A percentile compares a stretch with the other conserved stretches of the same genome.
phyloP scores from a whole-genome alignment of 2,113 vertebrate genomes.

The Nesogale talazaci region DNA sequence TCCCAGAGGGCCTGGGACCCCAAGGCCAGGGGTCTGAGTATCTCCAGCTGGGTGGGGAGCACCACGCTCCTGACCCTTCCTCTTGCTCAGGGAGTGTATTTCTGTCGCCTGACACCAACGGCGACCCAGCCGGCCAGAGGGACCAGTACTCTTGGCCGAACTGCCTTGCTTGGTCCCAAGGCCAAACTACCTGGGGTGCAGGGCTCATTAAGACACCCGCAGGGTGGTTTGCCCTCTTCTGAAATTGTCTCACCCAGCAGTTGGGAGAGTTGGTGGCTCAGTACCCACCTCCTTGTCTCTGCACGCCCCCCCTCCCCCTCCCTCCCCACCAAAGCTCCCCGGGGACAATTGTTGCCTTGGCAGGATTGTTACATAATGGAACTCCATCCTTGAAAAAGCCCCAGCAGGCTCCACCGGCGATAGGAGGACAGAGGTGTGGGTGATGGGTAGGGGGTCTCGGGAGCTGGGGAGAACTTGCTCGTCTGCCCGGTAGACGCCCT shows the following conservation, averaged over 20 bases:
- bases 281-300: too few relatives aligned
- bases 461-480: neutral
- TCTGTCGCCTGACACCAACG: fast-evolving
- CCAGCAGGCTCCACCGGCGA: neutral
- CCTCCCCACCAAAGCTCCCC: neutral
- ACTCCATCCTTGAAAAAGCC: neutral
- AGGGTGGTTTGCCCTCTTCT: fast-evolving
- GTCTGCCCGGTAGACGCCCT: neutral
- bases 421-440: neutral
- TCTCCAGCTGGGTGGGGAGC: too few relatives aligned
- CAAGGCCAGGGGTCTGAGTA: neutral
- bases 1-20: neutral
- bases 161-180: neutral
- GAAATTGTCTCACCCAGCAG: too few relatives aligned
- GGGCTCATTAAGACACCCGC: fast-evolving
- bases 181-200: neutral
- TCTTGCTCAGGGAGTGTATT: neutral
- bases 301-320: neutral
- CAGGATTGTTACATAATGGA: conserved; percentile 9
- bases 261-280: neutral
- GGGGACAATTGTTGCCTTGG: neutral
- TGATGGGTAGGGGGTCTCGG: neutral
- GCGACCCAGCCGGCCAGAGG: neutral
- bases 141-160: neutral
- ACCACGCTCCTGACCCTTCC: neutral